Evolutionary conservation across 1,140 invertebrate species (phyloP).

Genomic region (Zaprionus tsacasi): DNA sequence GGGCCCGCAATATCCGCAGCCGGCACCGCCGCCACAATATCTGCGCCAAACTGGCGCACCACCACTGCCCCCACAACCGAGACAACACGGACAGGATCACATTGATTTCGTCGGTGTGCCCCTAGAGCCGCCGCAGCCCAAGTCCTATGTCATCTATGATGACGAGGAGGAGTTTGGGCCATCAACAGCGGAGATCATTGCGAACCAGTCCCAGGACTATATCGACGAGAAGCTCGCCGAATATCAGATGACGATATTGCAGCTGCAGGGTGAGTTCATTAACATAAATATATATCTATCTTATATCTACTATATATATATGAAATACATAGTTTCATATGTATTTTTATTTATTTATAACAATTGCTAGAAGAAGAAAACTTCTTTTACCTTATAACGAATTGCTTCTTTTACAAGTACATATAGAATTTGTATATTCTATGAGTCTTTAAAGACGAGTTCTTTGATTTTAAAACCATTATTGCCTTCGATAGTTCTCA

Average conservation of each 20-base stretch:
- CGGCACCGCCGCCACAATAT: conserved; percentile 58
- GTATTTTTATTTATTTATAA: not conserved
- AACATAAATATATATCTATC: not conserved
- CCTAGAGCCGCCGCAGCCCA: conserved; percentile 88
- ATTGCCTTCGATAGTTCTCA: no score
- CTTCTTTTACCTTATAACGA: no score
- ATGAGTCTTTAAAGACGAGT: no score
- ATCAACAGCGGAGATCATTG: conserved; percentile 95
- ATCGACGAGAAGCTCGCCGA: conserved; percentile 96
- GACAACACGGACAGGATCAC: conserved; percentile 79
- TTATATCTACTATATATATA: not conserved
- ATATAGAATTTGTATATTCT: not conserved
- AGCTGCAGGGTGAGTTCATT: conserved; percentile 91
- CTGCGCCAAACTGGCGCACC: conserved; percentile 58
- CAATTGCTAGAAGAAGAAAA: not conserved
- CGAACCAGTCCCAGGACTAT: conserved; percentile 96
- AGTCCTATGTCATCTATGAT: conserved; percentile 86
- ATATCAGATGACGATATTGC: conserved; percentile 95
- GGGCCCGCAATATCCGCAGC: conserved; percentile 51
- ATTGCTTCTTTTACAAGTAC: no score
- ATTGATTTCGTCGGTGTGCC: conserved; percentile 86
- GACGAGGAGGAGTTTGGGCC: conserved; percentile 90
- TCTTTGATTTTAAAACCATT: no score
- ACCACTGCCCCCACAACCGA: conserved; percentile 71
- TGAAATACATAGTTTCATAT: not conserved